Base-by-base conservation (phyloP, 2,797 vertebrate species). In the Xerus rutilus region DNA sequence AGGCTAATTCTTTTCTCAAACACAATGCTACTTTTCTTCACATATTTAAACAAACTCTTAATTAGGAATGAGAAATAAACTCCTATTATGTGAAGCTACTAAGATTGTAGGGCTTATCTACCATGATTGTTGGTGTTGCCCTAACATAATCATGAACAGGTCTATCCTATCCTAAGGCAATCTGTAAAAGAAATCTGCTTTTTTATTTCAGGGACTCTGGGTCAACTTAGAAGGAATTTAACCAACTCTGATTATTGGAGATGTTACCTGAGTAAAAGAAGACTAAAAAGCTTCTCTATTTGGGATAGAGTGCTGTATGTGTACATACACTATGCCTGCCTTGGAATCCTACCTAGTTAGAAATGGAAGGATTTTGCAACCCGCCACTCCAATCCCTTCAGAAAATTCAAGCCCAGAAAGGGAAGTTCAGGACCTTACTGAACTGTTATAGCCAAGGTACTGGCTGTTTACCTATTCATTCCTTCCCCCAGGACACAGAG, bases 141-240 rank as follows among this genome's bases (percentile, higher is more conserved):
- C 7, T 83, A 88, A 78, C 14, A 43, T 14, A 92, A 79, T 39
- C 47, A 85, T 32, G n/a, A 92, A 89, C 64, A 43, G 54, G 43
- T 87, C 35, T 74, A 67, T 57, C 13, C 28, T 43, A 95, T 30
- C n/a, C 28, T 47, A 96, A 87, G 39, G 72, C 39, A 92, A 97
- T 87, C 20, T 91, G 67, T 77, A 95, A 93, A 93, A 94, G 30
- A 89, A 4, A 52, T 0, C 23, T 32, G 32, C 13, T 21, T 72
- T 62, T 83, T 78, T 28, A 0, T 25, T 59, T 49, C 32, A 3
- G 5, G 18, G 74, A 74, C 86, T 95, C 82, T 93, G 57, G 73
- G 85, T 84, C 79, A 96, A 86, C 32, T 45, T 95, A 73, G 59
- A 49, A 96, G 43, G 79, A 90, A 90, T 67, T 92, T 78, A 78